These are phyloP conservation scores for Formica exsecta DNA, from an alignment of 1,140 invertebrate species.

Conservation along the genomic window DNA sequence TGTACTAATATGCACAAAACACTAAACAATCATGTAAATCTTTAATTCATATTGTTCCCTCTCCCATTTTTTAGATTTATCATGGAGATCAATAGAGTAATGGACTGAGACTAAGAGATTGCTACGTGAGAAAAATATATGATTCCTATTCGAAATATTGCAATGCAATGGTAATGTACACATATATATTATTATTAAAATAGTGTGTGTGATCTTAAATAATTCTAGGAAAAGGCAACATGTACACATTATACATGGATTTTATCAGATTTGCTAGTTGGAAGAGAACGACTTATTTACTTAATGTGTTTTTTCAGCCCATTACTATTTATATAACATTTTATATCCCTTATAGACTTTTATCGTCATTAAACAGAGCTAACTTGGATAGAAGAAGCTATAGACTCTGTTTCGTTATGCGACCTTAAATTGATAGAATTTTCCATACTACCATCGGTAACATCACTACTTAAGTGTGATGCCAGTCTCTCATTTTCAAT, in stretches of 20 bases:
- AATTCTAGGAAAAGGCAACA: constrained; percentile 53
- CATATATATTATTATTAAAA: constrained; percentile 34
- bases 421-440: constrained; percentile 76
- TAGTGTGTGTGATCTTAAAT: constrained; percentile 53
- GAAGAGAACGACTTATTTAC: constrained; percentile 37
- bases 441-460: constrained; percentile 77
- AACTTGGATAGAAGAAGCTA: constrained; percentile 82
- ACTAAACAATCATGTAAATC: constrained; percentile 38
- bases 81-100: constrained; percentile 69
- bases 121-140: constrained; percentile 39
- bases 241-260: constrained; percentile 47
- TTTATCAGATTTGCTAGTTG: constrained; percentile 35
- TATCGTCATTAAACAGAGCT: constrained; percentile 80
- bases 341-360: constrained; percentile 24
- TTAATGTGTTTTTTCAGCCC: constrained; percentile 46
- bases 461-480: constrained; percentile 69
- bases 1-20: constrained; percentile 32
- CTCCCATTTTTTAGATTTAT: constrained; percentile 53
- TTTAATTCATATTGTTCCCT: constrained; percentile 73
- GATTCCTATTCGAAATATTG: constrained; percentile 29
- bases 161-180: constrained; percentile 30
- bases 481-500: constrained; percentile 76
- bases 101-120: constrained; percentile 57
- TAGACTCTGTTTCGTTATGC: constrained; percentile 79
- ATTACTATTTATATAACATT: constrained; percentile 61